A percentile compares a stretch with the other conserved stretches of the same genome.
Conservation (phyloP, 2,113 vertebrate species). For the Plestiodon gilberti region DNA sequence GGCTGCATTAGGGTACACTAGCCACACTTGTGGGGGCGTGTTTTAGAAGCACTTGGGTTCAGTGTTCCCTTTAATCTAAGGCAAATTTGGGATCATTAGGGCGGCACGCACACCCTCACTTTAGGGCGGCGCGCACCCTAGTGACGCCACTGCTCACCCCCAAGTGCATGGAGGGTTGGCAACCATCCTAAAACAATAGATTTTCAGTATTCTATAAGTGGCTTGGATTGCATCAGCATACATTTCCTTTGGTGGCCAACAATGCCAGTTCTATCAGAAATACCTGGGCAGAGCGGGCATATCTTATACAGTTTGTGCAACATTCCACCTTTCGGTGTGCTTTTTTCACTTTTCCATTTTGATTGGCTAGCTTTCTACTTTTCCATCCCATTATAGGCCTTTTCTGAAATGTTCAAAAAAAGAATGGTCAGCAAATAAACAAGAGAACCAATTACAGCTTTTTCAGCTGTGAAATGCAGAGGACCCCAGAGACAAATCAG, state of each 20-base stretch:
- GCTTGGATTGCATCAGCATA: background rate
- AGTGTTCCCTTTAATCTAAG: no score
- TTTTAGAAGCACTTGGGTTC: background rate
- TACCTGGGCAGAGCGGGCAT: background rate
- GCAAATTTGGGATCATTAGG: no score
- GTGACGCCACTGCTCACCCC: no score
- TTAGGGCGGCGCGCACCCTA: no score
- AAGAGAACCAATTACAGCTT: conserved; percentile 50
- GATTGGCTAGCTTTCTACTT: background rate
- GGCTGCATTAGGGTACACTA: background rate
- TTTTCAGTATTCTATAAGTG: background rate
- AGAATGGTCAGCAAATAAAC: conserved; percentile 58
- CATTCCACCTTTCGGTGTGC: background rate
- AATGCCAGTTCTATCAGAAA: background rate
- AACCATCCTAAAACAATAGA: background rate
- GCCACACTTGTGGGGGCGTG: background rate
- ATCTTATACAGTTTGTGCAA: background rate
- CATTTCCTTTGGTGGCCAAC: background rate
- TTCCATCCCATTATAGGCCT: conserved; percentile 11
- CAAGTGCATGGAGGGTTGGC: background rate
- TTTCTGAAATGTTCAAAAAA: conserved; percentile 54
- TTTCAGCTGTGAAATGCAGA: conserved; percentile 58
- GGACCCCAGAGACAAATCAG: conserved; percentile 59
- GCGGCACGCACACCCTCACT: no score
- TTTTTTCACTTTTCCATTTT: background rate